Percentiles rank a stretch among this genome's conserved stretches.
These are phyloP conservation scores for Phrixothrix hirtus DNA, from an alignment of 2,888 invertebrate species.

Conservation along the genomic window DNA sequence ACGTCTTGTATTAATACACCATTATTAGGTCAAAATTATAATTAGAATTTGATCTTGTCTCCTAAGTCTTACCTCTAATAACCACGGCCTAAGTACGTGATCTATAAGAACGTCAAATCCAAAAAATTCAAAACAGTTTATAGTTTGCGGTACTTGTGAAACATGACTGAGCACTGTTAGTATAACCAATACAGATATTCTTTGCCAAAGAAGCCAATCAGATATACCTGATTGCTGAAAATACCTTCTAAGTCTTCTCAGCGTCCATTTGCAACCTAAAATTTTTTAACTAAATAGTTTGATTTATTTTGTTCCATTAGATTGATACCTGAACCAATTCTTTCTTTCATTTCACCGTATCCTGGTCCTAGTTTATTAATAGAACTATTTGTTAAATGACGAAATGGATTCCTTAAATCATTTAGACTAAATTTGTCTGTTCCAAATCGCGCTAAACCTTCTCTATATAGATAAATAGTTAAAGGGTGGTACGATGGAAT, in stretches of 20 bases:
- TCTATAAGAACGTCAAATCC: slow-evolving; percentile 91
- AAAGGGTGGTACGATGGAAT: slow-evolving; percentile 86
- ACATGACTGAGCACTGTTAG: slow-evolving; percentile 78
- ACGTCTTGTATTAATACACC: too few species aligned
- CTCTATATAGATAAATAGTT: slow-evolving; percentile 84
- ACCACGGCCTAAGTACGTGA: slow-evolving; percentile 81
- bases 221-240: slow-evolving; percentile 70
- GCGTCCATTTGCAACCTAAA: slow-evolving; percentile 83
- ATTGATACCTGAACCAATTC: slow-evolving; percentile 74
- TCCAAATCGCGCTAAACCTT: slow-evolving; percentile 79
- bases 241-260: slow-evolving; percentile 77
- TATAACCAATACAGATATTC: slow-evolving; percentile 73
- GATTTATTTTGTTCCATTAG: not conserved
- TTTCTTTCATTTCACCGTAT: slow-evolving; percentile 79
- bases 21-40: too few species aligned
- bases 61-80: slow-evolving; percentile 72
- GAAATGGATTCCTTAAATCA: slow-evolving; percentile 80
- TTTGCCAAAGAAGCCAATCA: slow-evolving; percentile 82
- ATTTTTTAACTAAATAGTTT: slow-evolving; percentile 1
- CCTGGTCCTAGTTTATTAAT: slow-evolving; percentile 86
- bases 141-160: slow-evolving; percentile 68
- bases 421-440: slow-evolving; percentile 84
- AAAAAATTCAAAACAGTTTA: slow-evolving; percentile 86
- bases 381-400: slow-evolving; percentile 90
- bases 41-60: too few species aligned